Percentiles rank a stretch among this genome's conserved stretches.
Evolutionary conservation across 2,888 invertebrate species (phyloP).

Genomic region (Lasioglossum villosulum): DNA sequence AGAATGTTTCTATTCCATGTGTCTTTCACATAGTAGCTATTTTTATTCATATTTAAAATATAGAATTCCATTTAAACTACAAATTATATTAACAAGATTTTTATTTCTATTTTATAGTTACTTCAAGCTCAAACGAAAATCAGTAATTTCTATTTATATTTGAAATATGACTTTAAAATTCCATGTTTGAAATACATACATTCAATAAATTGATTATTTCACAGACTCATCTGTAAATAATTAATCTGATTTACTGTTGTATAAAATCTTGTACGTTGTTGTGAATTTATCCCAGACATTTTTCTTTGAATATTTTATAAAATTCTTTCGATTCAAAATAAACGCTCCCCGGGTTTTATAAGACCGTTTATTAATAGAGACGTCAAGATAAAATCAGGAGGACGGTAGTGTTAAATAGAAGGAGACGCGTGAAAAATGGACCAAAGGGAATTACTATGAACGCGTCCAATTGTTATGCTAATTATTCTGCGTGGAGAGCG

Average conservation of each 20-base stretch:
- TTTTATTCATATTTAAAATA: neutral
- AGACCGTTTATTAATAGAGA: constrained; percentile 45
- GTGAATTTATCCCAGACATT: neutral
- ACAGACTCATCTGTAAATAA: neutral
- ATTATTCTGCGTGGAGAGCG: constrained; percentile 23
- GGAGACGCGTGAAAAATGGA: constrained; percentile 33
- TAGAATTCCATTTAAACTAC: neutral
- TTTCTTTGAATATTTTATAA: neutral
- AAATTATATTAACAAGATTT: neutral
- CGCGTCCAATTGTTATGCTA: constrained; percentile 48
- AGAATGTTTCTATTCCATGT: neutral
- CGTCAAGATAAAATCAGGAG: constrained; percentile 51
- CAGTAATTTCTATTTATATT: neutral
- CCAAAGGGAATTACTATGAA: constrained; percentile 39
- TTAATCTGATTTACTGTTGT: neutral
- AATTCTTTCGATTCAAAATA: neutral
- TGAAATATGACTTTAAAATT: neutral
- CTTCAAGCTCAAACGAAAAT: neutral
- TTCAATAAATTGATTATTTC: neutral
- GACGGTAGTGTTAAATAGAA: constrained; percentile 13
- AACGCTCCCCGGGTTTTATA: constrained; percentile 6
- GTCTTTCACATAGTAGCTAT: neutral
- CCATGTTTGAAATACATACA: too few species aligned
- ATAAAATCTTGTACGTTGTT: neutral
- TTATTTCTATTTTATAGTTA: too few species aligned